phyloP scores from a whole-genome alignment of 2,888 invertebrate genomes.

The Pyralis farinalis region DNA sequence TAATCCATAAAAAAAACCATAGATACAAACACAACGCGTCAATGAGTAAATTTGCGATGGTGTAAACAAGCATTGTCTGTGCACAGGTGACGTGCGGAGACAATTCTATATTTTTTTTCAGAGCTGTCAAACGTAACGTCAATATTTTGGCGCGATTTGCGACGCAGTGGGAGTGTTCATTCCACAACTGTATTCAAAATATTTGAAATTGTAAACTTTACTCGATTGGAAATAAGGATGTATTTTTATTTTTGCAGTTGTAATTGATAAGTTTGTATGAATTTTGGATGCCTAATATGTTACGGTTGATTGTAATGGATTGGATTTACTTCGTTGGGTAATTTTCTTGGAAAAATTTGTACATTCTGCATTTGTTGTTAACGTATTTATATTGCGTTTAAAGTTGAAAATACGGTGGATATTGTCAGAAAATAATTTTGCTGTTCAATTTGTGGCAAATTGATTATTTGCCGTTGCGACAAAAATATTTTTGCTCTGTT shows the following conservation, averaged over 20 bases:
- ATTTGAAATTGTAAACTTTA: constrained; percentile 6
- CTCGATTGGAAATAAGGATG: constrained; percentile 18
- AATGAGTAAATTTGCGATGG: constrained; percentile 46
- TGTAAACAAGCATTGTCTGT: constrained; percentile 42
- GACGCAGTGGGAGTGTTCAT: constrained; percentile 54
- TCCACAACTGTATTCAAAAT: not conserved
- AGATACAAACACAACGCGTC: constrained; percentile 14
- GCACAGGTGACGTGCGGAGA: constrained; percentile 48
- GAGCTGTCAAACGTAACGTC: constrained; percentile 61
- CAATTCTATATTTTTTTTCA: constrained; percentile 36
- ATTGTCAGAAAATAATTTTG: constrained; percentile 24
- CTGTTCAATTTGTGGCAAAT: constrained; percentile 55
- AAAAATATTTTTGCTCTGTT: constrained; percentile 23
- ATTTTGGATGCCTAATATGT: constrained; percentile 49
- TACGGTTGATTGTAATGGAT: constrained; percentile 57
- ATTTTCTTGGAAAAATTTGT: constrained; percentile 44
- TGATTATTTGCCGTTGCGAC: constrained; percentile 59
- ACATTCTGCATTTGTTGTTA: constrained; percentile 11
- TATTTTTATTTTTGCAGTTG: not conserved
- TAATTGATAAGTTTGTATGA: constrained; percentile 14
- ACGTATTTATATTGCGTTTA: constrained; percentile 5
- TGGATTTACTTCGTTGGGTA: constrained; percentile 45
- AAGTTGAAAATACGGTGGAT: constrained; percentile 16
- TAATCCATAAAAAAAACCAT: too few relatives aligned
- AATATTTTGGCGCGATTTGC: constrained; percentile 74